Conservation (phyloP, 2,888 invertebrate species). For the Napeogenes inachia region DNA sequence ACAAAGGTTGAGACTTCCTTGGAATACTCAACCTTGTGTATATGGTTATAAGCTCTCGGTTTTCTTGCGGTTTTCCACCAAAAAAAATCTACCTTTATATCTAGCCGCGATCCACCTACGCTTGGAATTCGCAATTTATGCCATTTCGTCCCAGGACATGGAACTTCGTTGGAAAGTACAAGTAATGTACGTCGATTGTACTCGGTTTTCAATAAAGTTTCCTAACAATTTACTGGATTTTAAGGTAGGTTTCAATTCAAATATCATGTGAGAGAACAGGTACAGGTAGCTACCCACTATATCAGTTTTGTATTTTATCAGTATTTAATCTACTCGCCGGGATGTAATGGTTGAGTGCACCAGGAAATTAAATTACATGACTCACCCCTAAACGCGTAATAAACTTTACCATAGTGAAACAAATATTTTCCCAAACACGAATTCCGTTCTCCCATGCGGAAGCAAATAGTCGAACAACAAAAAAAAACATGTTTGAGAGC, state of each 20-base stretch:
- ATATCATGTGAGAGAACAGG: no score
- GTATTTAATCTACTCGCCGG: no score
- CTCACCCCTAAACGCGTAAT: no score
- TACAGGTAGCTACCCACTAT: no score
- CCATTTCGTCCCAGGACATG: slow-evolving; percentile 23
- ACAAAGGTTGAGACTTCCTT: slow-evolving; percentile 8
- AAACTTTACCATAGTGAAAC: no score
- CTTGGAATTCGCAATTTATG: slow-evolving; percentile 29
- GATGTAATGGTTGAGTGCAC: no score
- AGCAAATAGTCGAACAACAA: no score
- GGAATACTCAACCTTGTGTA: slow-evolving; percentile 11
- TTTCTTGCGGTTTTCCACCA: slow-evolving; percentile 9
- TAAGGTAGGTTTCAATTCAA: neutral
- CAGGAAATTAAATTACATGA: no score
- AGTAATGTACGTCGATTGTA: slow-evolving; percentile 27
- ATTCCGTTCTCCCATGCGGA: no score
- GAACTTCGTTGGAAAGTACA: slow-evolving; percentile 22
- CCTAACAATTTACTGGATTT: neutral
- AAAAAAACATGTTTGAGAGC: no score
- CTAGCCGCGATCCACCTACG: slow-evolving; percentile 27
- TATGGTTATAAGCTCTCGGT: slow-evolving; percentile 8
- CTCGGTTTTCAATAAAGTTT: slow-evolving; percentile 19
- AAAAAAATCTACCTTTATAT: slow-evolving; percentile 21
- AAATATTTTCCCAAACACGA: no score
- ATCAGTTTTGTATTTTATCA: no score